Percentiles rank a stretch among this genome's conserved stretches.
Evolutionary conservation across 1,140 invertebrate genomes (phyloP).

Genomic region (Oryctes rhinoceros): DNA sequence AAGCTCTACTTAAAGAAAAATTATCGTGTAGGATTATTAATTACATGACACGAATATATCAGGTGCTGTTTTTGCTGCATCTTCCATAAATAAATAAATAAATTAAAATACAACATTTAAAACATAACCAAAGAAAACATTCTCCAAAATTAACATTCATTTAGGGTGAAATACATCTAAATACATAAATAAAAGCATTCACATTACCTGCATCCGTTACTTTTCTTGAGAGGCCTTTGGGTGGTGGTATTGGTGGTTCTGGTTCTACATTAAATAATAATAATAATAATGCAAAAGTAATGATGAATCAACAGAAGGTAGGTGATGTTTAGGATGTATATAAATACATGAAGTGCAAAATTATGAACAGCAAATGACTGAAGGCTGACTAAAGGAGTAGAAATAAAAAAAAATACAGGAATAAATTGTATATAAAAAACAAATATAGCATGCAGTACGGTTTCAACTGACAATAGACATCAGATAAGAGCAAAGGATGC

Average conservation of each 20-base stretch:
- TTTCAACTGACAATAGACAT: no score
- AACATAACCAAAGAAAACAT: neutral
- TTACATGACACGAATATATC: no score
- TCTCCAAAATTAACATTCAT: neutral
- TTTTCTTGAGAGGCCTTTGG: conserved; percentile 5
- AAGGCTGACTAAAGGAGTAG: no score
- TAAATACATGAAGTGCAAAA: no score
- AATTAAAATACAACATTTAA: neutral
- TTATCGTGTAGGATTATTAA: no score
- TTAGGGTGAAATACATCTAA: neutral
- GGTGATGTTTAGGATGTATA: neutral
- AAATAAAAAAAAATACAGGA: no score
- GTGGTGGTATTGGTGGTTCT: conserved; percentile 5
- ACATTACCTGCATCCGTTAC: conserved; percentile 8
- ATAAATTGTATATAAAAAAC: no score
- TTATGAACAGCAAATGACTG: no score
- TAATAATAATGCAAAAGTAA: neutral
- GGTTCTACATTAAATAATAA: conserved; percentile 26
- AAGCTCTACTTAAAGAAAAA: no score
- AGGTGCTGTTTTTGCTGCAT: neutral
- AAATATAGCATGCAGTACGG: no score
- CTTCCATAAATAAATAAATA: neutral
- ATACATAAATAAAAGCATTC: neutral
- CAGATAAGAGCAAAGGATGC: no score
- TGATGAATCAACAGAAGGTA: neutral